phyloP scores from a whole-genome alignment of 2,797 vertebrate species.

The Urocyon cinereoargenteus region DNA sequence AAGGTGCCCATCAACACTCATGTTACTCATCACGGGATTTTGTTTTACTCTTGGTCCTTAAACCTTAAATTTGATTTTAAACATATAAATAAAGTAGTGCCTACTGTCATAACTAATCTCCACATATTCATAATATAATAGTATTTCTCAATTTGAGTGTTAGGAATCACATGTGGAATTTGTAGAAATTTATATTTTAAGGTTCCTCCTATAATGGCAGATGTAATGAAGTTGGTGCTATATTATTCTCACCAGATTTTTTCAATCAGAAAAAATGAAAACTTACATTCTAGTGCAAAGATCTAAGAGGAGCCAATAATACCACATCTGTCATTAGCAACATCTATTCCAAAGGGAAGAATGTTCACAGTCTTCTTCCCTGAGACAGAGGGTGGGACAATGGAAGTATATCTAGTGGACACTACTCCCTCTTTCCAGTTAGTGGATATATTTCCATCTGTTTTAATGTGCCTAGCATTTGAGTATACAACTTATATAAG shows the following conservation, averaged over 20 bases:
- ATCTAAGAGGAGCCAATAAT: background rate
- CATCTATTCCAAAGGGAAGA: background rate
- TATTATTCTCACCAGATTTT: background rate
- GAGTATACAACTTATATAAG: background rate
- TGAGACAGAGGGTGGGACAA: background rate
- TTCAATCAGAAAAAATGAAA: background rate
- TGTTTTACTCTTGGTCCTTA: background rate
- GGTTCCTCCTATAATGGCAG: background rate
- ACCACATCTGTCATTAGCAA: background rate
- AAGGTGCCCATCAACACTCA: background rate
- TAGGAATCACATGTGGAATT: background rate
- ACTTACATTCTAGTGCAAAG: background rate
- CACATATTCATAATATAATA: background rate
- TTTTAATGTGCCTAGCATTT: background rate
- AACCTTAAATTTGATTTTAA: background rate
- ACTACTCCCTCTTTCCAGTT: background rate
- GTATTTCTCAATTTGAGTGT: background rate
- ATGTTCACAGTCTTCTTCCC: background rate
- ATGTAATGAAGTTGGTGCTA: background rate
- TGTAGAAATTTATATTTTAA: background rate
- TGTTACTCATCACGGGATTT: background rate
- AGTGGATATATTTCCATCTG: background rate
- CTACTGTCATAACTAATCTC: background rate
- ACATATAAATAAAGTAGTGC: background rate
- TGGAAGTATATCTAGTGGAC: background rate